Base-by-base conservation (phyloP, 2,888 invertebrate species). In the Acleris laterana region DNA sequence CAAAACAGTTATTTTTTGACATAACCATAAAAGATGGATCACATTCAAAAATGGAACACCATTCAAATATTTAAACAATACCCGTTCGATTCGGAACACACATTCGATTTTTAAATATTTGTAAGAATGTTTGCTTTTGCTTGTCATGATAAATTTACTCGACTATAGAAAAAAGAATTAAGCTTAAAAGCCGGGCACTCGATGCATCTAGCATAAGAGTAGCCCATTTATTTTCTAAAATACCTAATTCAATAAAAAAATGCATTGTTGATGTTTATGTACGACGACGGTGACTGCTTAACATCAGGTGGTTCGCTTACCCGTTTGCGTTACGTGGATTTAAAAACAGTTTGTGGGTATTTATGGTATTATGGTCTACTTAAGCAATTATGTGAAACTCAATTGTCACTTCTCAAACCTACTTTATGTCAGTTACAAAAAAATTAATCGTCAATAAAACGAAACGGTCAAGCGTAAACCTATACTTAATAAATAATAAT, bases 11-110 rank as follows among this genome's bases (percentile, higher is more conserved):
- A 77, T 77, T 79, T 82, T 83, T 83, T 90, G 91, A 90, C 90
- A 84, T 82, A 85, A 82, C 85, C 84, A 90, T 87, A 89, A 89
- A 87, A 88, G 90, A 89, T 87, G 83, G 87, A 87, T 89, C 86
- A 79, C 74, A 78, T 84, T 79, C 78, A 79, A 82, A 84, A 87
- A 83, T 80, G 80, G 79, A 77, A 79, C 79, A 53, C 71, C 70
- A 74, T 78, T 77, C 75, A 80, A 78, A 81, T 75, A 79, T 81
- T 80, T 82, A 82, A 83, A 85, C 84, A 85, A 86, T 77, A 68
- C 49, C 60, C 75, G 72, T 76, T 79, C 76, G 77, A 82, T 81
- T 76, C 75, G 77, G 55, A 79, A 78, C 77, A 76, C 74, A 72
- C 69, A 72, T 81, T 80, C 81, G 80, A 80, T 80, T 78, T 84